Percentiles rank a stretch among this genome's conserved stretches.
Evolutionary conservation across 2,797 vertebrate species (phyloP).

Genomic region (Enteromius viviparus): DNA sequence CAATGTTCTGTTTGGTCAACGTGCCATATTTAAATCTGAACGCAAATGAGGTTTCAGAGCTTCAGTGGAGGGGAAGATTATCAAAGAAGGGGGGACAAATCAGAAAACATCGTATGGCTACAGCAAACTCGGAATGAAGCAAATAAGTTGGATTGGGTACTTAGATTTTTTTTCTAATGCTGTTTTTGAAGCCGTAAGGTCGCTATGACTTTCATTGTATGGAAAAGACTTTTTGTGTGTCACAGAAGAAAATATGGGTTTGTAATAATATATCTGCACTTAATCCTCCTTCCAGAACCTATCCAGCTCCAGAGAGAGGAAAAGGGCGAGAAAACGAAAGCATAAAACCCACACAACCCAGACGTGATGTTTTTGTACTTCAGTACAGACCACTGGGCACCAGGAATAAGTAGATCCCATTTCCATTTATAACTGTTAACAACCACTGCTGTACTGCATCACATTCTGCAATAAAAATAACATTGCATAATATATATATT

Average conservation of each 20-base stretch:
- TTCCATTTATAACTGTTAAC: neutral
- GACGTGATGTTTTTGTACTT: neutral
- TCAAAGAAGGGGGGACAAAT: neutral
- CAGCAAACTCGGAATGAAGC: neutral
- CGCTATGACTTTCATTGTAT: neutral
- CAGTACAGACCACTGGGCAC: neutral
- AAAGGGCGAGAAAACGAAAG: neutral
- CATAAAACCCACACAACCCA: neutral
- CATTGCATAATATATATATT: neutral
- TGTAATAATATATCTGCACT: neutral
- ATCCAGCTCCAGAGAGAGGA: neutral
- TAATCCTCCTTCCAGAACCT: neutral
- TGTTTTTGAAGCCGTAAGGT: neutral
- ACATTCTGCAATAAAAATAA: neutral
- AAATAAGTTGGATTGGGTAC: no score
- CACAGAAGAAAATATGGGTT: neutral
- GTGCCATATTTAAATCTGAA: neutral
- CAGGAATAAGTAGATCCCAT: neutral
- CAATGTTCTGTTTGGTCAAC: slow-evolving; percentile 5
- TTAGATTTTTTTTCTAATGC: neutral
- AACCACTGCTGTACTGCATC: no score
- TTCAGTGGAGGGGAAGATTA: neutral
- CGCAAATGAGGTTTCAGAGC: neutral
- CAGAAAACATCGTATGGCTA: neutral
- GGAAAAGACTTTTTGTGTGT: neutral